A percentile compares a stretch with the other conserved stretches of the same genome.
phyloP scores from a whole-genome alignment of 2,113 vertebrate species.

The Neolamprologus modestus region DNA sequence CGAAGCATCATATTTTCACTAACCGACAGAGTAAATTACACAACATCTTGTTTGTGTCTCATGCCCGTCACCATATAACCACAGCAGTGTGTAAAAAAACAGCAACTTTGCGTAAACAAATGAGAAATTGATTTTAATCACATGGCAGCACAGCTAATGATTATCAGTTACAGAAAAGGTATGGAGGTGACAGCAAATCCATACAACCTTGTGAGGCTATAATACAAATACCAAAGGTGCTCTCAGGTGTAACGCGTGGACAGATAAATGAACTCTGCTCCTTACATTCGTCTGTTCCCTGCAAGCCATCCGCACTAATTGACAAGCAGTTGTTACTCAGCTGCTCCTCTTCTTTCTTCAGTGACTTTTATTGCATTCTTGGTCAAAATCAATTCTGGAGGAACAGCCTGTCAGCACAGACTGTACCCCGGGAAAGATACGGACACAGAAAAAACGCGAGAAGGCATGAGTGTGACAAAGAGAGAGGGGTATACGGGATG shows the following conservation, averaged over 20 bases:
- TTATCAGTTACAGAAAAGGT: slow-evolving; percentile 5
- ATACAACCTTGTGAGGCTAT: neutral
- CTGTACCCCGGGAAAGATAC: slow-evolving; percentile 34
- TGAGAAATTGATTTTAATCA: slow-evolving; percentile 26
- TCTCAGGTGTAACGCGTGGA: neutral
- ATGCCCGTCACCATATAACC: neutral
- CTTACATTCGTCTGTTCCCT: neutral
- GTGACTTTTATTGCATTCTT: slow-evolving; percentile 61
- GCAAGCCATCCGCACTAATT: neutral
- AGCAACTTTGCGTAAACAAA: neutral
- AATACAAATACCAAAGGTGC: neutral
- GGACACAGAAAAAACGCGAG: neutral
- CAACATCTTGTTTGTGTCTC: neutral
- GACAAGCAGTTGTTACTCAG: slow-evolving; percentile 48
- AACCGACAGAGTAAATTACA: neutral
- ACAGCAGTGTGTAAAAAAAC: neutral
- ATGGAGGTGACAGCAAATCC: slow-evolving; percentile 27
- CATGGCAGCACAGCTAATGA: slow-evolving; percentile 16
- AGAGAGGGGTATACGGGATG: neutral
- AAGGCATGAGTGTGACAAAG: neutral
- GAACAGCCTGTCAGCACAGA: slow-evolving; percentile 50
- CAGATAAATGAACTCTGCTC: neutral
- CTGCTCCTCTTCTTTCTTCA: slow-evolving; percentile 13
- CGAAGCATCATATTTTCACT: neutral
- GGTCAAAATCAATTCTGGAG: slow-evolving; percentile 47